Conservation (phyloP, 2,113 vertebrate genomes). For the Gavia stellata region DNA sequence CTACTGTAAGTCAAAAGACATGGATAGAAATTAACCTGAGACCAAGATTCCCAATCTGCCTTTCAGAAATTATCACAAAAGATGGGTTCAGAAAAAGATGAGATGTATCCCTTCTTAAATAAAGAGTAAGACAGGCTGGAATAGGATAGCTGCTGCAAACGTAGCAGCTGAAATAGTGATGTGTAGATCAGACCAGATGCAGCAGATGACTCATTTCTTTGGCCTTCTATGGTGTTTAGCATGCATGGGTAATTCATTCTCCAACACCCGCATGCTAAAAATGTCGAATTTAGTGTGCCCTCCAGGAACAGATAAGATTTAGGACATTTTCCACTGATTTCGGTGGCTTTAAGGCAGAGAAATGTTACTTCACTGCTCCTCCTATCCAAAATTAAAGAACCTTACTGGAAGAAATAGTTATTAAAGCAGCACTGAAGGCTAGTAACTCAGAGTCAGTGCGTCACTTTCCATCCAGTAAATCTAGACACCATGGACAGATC, state of each 20-base stretch:
- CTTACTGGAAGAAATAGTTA: not conserved
- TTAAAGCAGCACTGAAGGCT: not conserved
- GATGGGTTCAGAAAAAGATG: not conserved
- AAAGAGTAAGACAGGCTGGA: not conserved
- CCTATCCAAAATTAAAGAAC: no score
- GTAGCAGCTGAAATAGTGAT: not conserved
- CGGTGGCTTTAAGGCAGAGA: not conserved
- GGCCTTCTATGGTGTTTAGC: not conserved
- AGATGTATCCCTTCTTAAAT: not conserved
- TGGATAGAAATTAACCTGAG: not conserved
- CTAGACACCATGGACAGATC: not conserved
- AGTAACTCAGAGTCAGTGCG: not conserved
- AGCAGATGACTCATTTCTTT: not conserved
- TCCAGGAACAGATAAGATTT: not conserved
- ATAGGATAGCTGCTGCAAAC: not conserved
- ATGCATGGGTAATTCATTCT: not conserved
- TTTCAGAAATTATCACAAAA: not conserved
- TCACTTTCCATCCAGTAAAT: not conserved
- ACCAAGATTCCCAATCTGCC: not conserved
- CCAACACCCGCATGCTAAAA: not conserved
- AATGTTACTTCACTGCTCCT: no score
- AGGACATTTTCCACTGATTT: not conserved
- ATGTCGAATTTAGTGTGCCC: not conserved
- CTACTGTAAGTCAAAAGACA: not conserved
- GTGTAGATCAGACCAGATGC: not conserved